A percentile compares a stretch with the other conserved stretches of the same genome.
phyloP scores from a whole-genome alignment of 2,113 vertebrate genomes.

The Lycaon pictus region DNA sequence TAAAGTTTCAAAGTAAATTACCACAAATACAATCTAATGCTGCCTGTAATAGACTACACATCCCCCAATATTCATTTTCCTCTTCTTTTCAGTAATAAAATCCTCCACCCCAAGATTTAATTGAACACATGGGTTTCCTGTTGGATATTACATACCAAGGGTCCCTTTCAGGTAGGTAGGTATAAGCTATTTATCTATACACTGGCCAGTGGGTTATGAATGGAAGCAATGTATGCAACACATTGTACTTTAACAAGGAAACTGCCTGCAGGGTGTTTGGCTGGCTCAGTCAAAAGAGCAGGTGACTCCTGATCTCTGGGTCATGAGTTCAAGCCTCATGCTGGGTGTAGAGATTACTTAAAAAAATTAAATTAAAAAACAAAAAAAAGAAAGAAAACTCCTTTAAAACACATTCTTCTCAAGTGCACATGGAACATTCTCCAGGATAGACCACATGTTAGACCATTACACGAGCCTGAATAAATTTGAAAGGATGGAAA shows the following conservation, averaged over 20 bases:
- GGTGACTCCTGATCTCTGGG: background rate
- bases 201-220: background rate
- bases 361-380: background rate
- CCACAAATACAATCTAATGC: background rate
- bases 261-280: background rate
- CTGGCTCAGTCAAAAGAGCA: background rate
- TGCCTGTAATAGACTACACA: background rate
- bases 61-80: background rate
- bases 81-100: background rate
- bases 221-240: background rate
- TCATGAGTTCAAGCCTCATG: background rate
- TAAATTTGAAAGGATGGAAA: background rate
- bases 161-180: background rate
- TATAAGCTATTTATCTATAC: background rate
- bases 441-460: background rate
- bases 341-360: background rate
- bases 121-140: background rate
- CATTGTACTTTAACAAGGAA: background rate
- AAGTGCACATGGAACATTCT: background rate
- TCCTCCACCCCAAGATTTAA: background rate
- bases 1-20: slow-evolving; percentile 11
- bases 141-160: background rate
- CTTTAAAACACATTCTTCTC: background rate
- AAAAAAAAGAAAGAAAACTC: background rate
- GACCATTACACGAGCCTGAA: background rate